phyloP scores from a whole-genome alignment of 2,113 vertebrate genomes.

The Ranitomeya imitator region DNA sequence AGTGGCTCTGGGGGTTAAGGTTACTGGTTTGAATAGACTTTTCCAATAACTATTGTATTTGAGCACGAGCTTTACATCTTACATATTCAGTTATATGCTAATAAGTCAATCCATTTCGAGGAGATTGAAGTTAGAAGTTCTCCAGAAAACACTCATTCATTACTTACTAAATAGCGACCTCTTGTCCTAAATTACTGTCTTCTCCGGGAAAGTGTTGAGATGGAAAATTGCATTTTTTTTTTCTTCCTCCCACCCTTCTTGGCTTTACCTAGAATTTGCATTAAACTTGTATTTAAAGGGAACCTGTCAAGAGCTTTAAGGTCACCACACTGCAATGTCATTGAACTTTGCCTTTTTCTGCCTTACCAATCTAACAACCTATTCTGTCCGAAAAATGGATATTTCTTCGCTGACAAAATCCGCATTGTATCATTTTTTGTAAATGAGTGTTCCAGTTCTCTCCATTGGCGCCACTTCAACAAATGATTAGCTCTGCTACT shows the following conservation, averaged over 20 bases:
- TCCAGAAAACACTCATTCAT: constrained; percentile 36
- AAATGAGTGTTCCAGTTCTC: too few relatives aligned
- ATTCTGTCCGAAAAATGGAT: too few relatives aligned
- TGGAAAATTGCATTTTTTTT: background rate
- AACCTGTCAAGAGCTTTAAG: too few relatives aligned
- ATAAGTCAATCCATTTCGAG: constrained; percentile 23
- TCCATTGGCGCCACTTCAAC: too few relatives aligned
- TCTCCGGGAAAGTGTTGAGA: background rate
- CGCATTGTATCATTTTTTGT: too few relatives aligned
- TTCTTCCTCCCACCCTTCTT: background rate
- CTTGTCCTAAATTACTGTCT: background rate
- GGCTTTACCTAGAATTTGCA: background rate
- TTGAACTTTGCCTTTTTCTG: too few relatives aligned
- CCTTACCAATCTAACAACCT: too few relatives aligned
- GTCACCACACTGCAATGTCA: too few relatives aligned
- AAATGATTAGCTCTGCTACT: too few relatives aligned
- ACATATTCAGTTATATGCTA: constrained; percentile 24
- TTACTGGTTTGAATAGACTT: background rate
- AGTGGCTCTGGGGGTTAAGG: background rate
- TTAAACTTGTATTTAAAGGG: background rate
- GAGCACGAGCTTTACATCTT: background rate
- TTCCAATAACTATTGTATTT: constrained; percentile 29
- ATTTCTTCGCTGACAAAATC: too few relatives aligned
- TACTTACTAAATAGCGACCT: background rate
- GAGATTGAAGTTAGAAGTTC: constrained; percentile 21